A percentile compares a stretch with the other conserved stretches of the same genome.
These are phyloP conservation scores for Propithecus perrieri DNA, from an alignment of 2,797 vertebrate species.

Conservation along the genomic window DNA sequence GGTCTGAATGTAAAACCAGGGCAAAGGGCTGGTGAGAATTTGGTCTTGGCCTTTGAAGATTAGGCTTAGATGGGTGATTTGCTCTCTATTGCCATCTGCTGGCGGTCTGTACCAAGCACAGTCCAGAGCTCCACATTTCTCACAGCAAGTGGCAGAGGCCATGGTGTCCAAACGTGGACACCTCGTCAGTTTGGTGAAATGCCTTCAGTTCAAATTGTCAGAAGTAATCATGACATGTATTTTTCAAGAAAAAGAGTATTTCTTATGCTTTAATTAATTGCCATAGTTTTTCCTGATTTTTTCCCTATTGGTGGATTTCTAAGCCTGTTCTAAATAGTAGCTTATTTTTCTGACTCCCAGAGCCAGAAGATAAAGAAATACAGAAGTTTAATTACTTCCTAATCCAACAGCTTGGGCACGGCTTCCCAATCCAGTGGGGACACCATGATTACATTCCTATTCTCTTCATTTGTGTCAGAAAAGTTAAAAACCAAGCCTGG, in stretches of 20 bases:
- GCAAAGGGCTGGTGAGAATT: background rate
- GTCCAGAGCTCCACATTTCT: background rate
- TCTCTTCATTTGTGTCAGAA: background rate
- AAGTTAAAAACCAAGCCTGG: background rate
- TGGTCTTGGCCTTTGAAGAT: background rate
- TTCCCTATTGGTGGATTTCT: background rate
- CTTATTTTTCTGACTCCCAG: background rate
- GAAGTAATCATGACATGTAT: background rate
- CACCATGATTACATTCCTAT: background rate
- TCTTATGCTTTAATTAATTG: background rate
- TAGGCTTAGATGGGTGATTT: conserved; percentile 14
- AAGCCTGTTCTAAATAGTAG: background rate
- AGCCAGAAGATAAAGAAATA: background rate
- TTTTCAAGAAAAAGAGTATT: background rate
- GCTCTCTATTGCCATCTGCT: conserved; percentile 72
- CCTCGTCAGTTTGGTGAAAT: background rate
- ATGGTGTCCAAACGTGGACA: background rate
- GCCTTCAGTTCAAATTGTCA: background rate
- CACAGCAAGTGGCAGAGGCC: no score
- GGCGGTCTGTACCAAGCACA: background rate
- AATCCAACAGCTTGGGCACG: background rate
- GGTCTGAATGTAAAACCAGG: background rate
- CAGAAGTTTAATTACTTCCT: background rate
- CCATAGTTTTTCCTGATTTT: background rate
- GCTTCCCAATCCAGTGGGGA: background rate